These are phyloP conservation scores for Cataglyphis altisquamis DNA, from an alignment of 2,888 invertebrate species.

Conservation along the genomic window DNA sequence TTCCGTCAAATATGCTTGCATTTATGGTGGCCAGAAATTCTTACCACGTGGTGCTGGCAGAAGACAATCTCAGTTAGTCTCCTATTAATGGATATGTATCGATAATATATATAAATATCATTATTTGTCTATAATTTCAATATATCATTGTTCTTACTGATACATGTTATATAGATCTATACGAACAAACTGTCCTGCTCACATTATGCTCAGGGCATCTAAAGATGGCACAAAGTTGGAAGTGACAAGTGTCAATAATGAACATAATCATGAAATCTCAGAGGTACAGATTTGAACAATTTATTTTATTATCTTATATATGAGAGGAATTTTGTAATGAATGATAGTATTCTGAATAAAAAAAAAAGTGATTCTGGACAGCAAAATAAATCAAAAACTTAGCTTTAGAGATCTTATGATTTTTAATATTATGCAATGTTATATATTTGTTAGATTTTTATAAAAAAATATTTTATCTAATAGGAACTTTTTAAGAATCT, in stretches of 20 bases:
- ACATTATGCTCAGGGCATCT: slow-evolving; percentile 85
- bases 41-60: slow-evolving; percentile 84
- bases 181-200: slow-evolving; percentile 86
- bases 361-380: not conserved
- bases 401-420: not conserved
- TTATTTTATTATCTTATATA: not conserved
- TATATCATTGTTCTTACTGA: slow-evolving; percentile 11
- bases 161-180: slow-evolving; percentile 79
- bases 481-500: slow-evolving; percentile 84
- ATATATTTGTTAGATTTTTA: slow-evolving; percentile 13
- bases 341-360: not conserved
- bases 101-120: slow-evolving; percentile 3
- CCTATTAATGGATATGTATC: not conserved
- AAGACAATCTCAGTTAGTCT: slow-evolving; percentile 84
- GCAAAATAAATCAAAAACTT: not conserved
- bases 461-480: slow-evolving; percentile 9
- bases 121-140: not conserved
- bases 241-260: slow-evolving; percentile 86
- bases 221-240: slow-evolving; percentile 86
- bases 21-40: slow-evolving; percentile 86
- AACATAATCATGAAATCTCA: slow-evolving; percentile 86
- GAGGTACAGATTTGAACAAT: slow-evolving; percentile 75
- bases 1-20: slow-evolving; percentile 86
- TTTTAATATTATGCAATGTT: slow-evolving; percentile 21
- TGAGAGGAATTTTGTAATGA: not conserved